Evolutionary conservation across 2,888 invertebrate genomes (phyloP), one percentile per base, ranked within the genome.

Genomic region (Nezara viridula): DNA sequence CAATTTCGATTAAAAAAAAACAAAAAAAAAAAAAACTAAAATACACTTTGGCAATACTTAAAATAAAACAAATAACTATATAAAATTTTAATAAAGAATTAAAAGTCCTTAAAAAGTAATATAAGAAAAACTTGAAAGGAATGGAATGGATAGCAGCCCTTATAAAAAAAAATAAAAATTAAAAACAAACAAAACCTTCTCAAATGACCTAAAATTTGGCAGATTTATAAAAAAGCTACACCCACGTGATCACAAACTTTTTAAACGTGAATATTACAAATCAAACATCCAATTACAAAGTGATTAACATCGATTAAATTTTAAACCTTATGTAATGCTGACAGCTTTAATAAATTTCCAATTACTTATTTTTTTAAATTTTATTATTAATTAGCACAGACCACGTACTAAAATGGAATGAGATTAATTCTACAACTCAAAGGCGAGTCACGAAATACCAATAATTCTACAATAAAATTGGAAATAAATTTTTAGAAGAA

Each of bases 361-460:
- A 37, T 14, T 52, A n/a, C 40, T 47, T 52, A 37, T 16, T 86
- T 37, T 24, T 47, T 66, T 27, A 55, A 21, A 32, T 24, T 66
- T 66, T 55, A 16, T 47, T 10, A 55, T 60, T 66, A 73, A 44
- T 88, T 49, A n/a, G 60, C 66, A 86, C 73, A 88, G 47, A 88
- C 88, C 88, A 66, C 4, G 60, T 88, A 73, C 27, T 88, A 73
- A 88, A 73, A 73, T 88, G 88, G 88, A 88, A 88, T 88, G 88
- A 88, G 88, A 73, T 73, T 88, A 47, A 88, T 73, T 66, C 73
- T 73, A 88, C 37, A 66, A 73, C 60, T 47, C 73, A 88, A 73
- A 60, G 40, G n/a, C 0, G 66, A 73, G 88, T 73, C 40, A 88
- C 66, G 32, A 88, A 88, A 88, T 44, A 66, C 88, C 55, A 66